These are phyloP conservation scores for Lamellibrachia columna DNA, from an alignment of 2,888 invertebrate species.

Conservation along the genomic window DNA sequence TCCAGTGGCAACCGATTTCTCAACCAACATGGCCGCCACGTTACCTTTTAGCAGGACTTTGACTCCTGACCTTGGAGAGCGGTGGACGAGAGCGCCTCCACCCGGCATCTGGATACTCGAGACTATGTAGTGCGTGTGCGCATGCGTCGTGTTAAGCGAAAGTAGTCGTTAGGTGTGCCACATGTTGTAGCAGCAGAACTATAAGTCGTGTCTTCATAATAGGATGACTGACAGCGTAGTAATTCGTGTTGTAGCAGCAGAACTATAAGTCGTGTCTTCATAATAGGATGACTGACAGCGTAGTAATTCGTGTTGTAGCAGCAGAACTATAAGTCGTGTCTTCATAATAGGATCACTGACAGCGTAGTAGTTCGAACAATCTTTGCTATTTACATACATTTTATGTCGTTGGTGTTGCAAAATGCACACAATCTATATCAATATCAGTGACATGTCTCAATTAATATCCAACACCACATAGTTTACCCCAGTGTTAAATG, in stretches of 20 bases:
- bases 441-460: background rate
- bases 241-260: too few species aligned
- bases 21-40: background rate
- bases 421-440: background rate
- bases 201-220: too few species aligned
- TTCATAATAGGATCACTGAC: too few species aligned
- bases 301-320: too few species aligned
- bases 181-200: background rate
- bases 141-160: constrained; percentile 4
- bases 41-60: background rate
- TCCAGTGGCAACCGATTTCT: background rate
- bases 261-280: too few species aligned
- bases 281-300: too few species aligned
- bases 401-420: background rate
- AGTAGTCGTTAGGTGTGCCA: background rate
- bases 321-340: too few species aligned
- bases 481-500: background rate
- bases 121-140: constrained; percentile 16
- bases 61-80: constrained; percentile 6
- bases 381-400: background rate
- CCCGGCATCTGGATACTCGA: background rate
- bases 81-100: background rate
- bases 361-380: too few species aligned
- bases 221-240: too few species aligned
- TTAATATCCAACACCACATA: background rate